Base-by-base conservation (phyloP, 2,888 invertebrate genomes). In the Dinocampus coccinellae region DNA sequence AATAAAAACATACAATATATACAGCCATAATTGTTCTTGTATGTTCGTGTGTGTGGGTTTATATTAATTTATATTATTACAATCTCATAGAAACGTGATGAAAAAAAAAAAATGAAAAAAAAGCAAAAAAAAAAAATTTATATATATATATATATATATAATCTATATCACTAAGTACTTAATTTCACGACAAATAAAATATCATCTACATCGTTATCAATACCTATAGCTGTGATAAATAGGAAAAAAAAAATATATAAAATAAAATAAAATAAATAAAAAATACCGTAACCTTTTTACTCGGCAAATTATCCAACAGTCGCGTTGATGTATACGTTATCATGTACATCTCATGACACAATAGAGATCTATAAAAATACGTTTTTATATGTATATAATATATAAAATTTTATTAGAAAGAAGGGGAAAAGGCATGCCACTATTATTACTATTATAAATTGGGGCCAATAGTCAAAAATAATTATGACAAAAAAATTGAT, bases 211-310 rank as follows among this genome's bases (percentile, higher is more conserved):
- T 66, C 34, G 57, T 65, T 55, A 64, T 22, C 64, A 52, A 13
- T 55, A 62, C 29, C 24, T n/a, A 39, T 47, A 13, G 22, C 24
- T 57, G 24, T 26, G 65, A 11, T 36, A 22, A 34, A n/a, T n/a
- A n/a, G n/a, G n/a, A n/a, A n/a, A n/a, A n/a, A n/a, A n/a, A n/a
- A n/a, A n/a, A n/a, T n/a, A n/a, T n/a, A n/a, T n/a, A n/a, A n/a
- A n/a, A n/a, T n/a, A n/a, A n/a, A n/a, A n/a, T n/a, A n/a, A n/a
- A n/a, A n/a, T n/a, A n/a, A n/a, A n/a, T n/a, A 22, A 66, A 39
- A 39, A 24, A 20, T 20, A 29, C 34, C 10, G 24, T 61, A 60
- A 68, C 68, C 61, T 68, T 68, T n/a, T 66, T 57, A 26, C 57
- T 39, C 39, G 24, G 55, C 11, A 33, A 57, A 22, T 26, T 39